Percentiles rank a stretch among this genome's conserved stretches.
Evolutionary conservation across 2,113 vertebrate genomes (phyloP).

Genomic region (human (Homo sapiens)): DNA sequence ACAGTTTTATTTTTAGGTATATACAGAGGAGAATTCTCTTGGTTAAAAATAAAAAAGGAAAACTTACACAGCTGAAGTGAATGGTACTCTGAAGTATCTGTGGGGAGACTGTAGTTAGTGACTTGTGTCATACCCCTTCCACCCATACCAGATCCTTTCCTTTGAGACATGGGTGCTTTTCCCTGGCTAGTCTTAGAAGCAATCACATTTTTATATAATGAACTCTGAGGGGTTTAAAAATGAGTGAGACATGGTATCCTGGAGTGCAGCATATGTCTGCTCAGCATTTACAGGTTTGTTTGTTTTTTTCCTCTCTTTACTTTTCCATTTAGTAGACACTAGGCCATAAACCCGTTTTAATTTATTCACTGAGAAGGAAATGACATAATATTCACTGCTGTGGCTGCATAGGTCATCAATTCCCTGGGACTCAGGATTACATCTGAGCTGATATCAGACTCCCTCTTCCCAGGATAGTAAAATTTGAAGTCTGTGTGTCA

Average conservation of each 20-base stretch:
- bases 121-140: background rate
- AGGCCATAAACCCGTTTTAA: constrained; percentile 18
- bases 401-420: constrained; percentile 28
- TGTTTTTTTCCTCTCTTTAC: background rate
- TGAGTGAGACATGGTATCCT: background rate
- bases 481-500: constrained; percentile 53
- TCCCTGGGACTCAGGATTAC: constrained; percentile 32
- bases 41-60: background rate
- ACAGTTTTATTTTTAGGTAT: background rate
- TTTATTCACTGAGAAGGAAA: constrained; percentile 36
- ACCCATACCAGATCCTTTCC: background rate
- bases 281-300: background rate
- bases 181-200: background rate
- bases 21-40: background rate
- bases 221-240: background rate
- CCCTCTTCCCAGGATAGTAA: constrained; percentile 57
- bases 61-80: background rate
- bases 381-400: constrained; percentile 44
- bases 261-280: background rate
- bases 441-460: constrained; percentile 46
- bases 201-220: background rate
- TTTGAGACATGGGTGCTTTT: background rate
- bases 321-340: constrained; percentile 6
- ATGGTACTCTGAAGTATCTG: background rate
- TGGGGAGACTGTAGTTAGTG: background rate